These are phyloP conservation scores for Trochalopteron elliotii DNA, from an alignment of 2,113 vertebrate genomes.

Conservation along the genomic window DNA sequence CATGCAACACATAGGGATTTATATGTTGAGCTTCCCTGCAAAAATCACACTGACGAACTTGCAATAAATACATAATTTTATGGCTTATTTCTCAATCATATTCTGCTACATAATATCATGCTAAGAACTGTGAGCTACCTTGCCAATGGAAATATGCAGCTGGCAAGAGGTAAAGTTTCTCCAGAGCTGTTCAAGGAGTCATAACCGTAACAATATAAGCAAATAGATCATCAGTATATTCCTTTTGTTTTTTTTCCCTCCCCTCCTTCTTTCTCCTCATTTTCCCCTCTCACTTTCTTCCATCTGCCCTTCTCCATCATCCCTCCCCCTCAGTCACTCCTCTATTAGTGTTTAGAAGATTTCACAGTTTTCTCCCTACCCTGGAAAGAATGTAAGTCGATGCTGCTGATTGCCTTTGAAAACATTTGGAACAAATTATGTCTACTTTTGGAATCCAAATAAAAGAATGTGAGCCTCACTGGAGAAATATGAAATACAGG, in stretches of 20 bases:
- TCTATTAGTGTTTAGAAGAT: conserved; percentile 68
- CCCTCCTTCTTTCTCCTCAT: not conserved
- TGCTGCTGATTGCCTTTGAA: conserved; percentile 75
- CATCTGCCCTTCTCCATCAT: not conserved
- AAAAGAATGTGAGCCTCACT: conserved; percentile 78
- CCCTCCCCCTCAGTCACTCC: not conserved
- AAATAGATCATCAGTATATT: conserved; percentile 68
- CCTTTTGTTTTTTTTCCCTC: not conserved
- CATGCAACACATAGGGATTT: not conserved
- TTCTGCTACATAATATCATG: conserved; percentile 42
- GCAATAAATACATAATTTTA: conserved; percentile 56
- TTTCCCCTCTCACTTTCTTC: conserved; percentile 37
- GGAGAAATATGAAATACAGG: conserved; percentile 80
- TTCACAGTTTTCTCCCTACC: conserved; percentile 74
- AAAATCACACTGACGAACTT: not conserved
- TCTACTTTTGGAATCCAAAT: conserved; percentile 80
- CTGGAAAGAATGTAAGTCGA: conserved; percentile 79
- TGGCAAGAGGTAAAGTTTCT: conserved; percentile 54
- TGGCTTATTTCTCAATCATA: conserved; percentile 57
- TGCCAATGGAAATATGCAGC: conserved; percentile 70
- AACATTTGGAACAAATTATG: conserved; percentile 87
- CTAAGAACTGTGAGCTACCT: conserved; percentile 52
- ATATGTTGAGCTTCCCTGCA: not conserved
- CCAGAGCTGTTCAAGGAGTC: conserved; percentile 58
- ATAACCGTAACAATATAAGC: conserved; percentile 63